Percentiles rank a stretch among this genome's conserved stretches.
Conservation (phyloP, 64 coral and sea anemone genomes). For the Catalaphyllia jardinei region DNA sequence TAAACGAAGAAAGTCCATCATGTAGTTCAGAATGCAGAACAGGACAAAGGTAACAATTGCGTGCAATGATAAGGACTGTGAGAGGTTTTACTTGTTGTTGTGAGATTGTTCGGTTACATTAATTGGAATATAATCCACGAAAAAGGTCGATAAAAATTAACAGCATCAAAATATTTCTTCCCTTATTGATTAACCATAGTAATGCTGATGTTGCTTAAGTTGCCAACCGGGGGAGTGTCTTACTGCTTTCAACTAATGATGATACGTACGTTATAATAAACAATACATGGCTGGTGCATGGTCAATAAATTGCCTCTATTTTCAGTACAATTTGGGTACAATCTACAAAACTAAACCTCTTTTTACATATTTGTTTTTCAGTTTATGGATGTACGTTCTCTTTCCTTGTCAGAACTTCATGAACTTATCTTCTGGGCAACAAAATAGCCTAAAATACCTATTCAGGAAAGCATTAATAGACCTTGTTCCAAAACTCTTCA, state of each 20-base stretch:
- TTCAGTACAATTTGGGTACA: too few species aligned
- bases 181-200: too few species aligned
- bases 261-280: too few species aligned
- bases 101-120: too few species aligned
- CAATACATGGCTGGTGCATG: too few species aligned
- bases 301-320: too few species aligned
- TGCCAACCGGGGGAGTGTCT: too few species aligned
- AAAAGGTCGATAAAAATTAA: too few species aligned
- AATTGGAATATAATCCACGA: too few species aligned
- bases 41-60: neutral
- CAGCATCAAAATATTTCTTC: too few species aligned
- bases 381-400: neutral
- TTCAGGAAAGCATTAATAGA: neutral
- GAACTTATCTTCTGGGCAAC: neutral
- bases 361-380: neutral
- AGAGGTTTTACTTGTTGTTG: neutral
- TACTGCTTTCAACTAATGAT: too few species aligned
- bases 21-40: slow-evolving; percentile 43
- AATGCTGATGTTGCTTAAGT: too few species aligned
- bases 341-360: neutral
- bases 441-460: neutral
- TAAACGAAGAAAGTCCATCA: neutral
- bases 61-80: neutral
- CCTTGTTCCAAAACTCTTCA: neutral
- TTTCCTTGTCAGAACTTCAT: slow-evolving; percentile 33